phyloP scores from a whole-genome alignment of 2,797 vertebrate genomes.

The Lepus oiostolus region DNA sequence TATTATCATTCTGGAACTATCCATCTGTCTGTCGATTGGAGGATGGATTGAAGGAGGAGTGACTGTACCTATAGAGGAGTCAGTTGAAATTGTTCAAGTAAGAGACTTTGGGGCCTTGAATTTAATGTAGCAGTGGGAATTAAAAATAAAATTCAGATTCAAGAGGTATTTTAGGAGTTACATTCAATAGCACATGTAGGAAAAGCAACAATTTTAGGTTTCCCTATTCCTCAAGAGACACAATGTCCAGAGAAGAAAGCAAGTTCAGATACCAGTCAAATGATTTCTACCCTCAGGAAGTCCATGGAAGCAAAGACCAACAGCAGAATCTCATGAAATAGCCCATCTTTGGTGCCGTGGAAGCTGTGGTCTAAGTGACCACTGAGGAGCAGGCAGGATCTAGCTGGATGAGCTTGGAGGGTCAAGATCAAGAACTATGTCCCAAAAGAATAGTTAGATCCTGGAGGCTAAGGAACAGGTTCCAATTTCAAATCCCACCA shows the following conservation, averaged over 20 bases:
- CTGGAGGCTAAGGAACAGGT: not conserved
- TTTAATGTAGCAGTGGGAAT: not conserved
- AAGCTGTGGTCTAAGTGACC: not conserved
- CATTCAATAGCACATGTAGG: not conserved
- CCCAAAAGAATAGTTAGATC: not conserved
- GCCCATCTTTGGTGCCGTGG: not conserved
- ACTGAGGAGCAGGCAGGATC: not conserved
- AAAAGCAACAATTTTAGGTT: not conserved
- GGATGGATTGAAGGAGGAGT: not conserved
- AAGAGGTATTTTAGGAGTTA: constrained; percentile 18
- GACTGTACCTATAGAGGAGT: not conserved
- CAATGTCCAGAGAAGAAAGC: not conserved
- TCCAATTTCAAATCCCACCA: not conserved
- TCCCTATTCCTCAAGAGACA: not conserved
- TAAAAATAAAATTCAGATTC: not conserved
- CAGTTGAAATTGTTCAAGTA: constrained; percentile 39
- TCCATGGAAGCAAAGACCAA: not conserved
- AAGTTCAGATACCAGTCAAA: constrained; percentile 13
- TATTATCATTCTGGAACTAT: constrained; percentile 28
- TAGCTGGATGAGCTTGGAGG: not conserved
- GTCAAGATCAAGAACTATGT: not conserved
- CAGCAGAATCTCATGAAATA: not conserved
- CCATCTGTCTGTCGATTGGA: not conserved
- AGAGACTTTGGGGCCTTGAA: not conserved
- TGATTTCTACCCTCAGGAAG: not conserved